Percentiles rank a stretch among this genome's conserved stretches.
Conservation (phyloP, 2,888 invertebrate genomes). For the Ethmia dodecea region DNA sequence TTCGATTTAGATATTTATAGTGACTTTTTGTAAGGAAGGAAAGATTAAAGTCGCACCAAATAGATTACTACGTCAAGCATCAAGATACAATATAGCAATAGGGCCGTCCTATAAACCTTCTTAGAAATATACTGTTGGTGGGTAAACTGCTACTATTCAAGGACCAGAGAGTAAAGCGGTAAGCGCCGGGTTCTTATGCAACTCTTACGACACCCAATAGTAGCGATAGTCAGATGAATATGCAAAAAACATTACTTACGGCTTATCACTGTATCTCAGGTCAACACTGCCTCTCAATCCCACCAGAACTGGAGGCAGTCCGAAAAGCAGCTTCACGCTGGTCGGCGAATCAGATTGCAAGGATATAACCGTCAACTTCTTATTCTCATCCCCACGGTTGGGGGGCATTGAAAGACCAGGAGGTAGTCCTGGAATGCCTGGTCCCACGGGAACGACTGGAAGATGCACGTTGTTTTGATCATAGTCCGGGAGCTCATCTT, state of each 20-base stretch:
- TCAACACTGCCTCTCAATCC: constrained; percentile 93
- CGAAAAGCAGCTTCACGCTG: constrained; percentile 88
- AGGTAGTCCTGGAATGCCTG: constrained; percentile 35
- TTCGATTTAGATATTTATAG: too few species aligned
- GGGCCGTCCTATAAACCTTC: too few species aligned
- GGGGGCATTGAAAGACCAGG: constrained; percentile 43
- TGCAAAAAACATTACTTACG: constrained; percentile 74
- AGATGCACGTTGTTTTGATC: constrained; percentile 56
- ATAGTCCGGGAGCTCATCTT: constrained; percentile 57
- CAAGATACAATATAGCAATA: too few species aligned
- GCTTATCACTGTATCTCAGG: constrained; percentile 88
- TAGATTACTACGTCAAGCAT: too few species aligned
- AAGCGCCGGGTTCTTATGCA: too few species aligned
- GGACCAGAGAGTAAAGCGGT: too few species aligned
- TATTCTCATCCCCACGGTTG: constrained; percentile 53
- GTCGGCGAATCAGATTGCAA: constrained; percentile 87
- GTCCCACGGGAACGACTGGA: constrained; percentile 35
- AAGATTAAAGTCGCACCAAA: too few species aligned
- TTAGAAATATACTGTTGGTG: too few species aligned
- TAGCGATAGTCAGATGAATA: too few species aligned
- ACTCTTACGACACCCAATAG: too few species aligned
- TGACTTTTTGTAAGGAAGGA: too few species aligned
- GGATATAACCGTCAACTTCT: constrained; percentile 73
- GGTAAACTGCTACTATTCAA: too few species aligned
- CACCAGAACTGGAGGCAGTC: constrained; percentile 88